Percentiles rank a stretch among this genome's conserved stretches.
Evolutionary conservation across 1,140 invertebrate genomes (phyloP).

Genomic region (Gerris buenoi): DNA sequence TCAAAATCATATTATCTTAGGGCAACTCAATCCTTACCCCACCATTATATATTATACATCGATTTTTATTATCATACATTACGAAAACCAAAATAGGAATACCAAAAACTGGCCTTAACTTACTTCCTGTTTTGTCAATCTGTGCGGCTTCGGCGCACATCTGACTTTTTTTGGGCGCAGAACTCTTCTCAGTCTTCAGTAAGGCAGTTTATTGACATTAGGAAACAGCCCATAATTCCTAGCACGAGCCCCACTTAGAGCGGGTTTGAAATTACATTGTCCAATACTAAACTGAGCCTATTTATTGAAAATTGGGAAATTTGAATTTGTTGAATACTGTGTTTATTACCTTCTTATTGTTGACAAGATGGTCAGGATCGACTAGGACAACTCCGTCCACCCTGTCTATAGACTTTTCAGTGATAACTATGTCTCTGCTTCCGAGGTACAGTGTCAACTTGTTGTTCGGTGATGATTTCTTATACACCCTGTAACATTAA

Average conservation of each 20-base stretch:
- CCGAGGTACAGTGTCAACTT: constrained; percentile 66
- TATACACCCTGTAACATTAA: constrained; percentile 39
- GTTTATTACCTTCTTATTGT: constrained; percentile 46
- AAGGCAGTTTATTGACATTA: too few species aligned
- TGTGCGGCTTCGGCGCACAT: too few species aligned
- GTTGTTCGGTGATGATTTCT: constrained; percentile 66
- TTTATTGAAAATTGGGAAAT: neutral
- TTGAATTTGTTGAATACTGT: constrained; percentile 1
- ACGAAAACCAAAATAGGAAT: too few species aligned
- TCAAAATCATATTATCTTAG: too few species aligned
- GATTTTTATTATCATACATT: too few species aligned
- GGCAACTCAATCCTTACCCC: too few species aligned
- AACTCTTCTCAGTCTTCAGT: too few species aligned
- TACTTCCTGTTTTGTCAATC: too few species aligned
- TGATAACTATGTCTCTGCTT: constrained; percentile 58
- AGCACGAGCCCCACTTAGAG: neutral
- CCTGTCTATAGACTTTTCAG: constrained; percentile 50
- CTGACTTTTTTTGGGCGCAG: too few species aligned
- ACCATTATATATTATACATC: too few species aligned
- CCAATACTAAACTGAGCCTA: neutral
- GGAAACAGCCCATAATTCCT: too few species aligned
- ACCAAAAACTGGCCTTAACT: too few species aligned
- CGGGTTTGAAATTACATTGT: neutral
- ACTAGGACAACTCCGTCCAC: constrained; percentile 64
- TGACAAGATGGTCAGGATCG: constrained; percentile 55